Percentiles rank a stretch among this genome's conserved stretches.
These are phyloP conservation scores for Pseudotriccus pelzelni DNA, from an alignment of 2,797 vertebrate species.

Conservation along the genomic window DNA sequence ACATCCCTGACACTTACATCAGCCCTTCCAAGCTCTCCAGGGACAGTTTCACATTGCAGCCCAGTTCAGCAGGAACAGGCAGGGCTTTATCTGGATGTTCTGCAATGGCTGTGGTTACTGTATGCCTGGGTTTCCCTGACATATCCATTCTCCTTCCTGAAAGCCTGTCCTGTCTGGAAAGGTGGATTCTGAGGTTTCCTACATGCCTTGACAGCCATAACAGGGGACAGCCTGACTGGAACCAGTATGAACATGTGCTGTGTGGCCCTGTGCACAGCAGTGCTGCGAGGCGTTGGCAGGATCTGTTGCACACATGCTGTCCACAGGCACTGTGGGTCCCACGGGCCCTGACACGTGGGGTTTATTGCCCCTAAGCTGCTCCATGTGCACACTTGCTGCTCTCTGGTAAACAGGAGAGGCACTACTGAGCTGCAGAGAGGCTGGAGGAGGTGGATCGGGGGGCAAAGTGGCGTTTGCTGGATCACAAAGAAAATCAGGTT, in stretches of 20 bases:
- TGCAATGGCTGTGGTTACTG: background rate
- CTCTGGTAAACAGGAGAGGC: background rate
- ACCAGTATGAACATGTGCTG: background rate
- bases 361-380: background rate
- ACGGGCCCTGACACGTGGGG: background rate
- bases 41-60: slow-evolving; percentile 29
- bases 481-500: background rate
- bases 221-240: background rate
- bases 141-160: background rate
- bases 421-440: background rate
- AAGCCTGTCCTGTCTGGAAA: slow-evolving; percentile 8
- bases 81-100: slow-evolving; percentile 31
- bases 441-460: background rate
- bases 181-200: background rate
- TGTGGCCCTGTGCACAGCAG: background rate
- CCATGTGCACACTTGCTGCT: background rate
- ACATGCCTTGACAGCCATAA: background rate
- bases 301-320: background rate
- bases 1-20: slow-evolving; percentile 64
- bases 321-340: background rate
- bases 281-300: background rate
- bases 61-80: slow-evolving; percentile 13
- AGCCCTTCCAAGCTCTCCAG: slow-evolving; percentile 39
- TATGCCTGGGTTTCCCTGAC: slow-evolving; percentile 7
- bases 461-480: background rate